Base-by-base conservation (phyloP, 2,113 vertebrate genomes). In the Rhinogobius similis region DNA sequence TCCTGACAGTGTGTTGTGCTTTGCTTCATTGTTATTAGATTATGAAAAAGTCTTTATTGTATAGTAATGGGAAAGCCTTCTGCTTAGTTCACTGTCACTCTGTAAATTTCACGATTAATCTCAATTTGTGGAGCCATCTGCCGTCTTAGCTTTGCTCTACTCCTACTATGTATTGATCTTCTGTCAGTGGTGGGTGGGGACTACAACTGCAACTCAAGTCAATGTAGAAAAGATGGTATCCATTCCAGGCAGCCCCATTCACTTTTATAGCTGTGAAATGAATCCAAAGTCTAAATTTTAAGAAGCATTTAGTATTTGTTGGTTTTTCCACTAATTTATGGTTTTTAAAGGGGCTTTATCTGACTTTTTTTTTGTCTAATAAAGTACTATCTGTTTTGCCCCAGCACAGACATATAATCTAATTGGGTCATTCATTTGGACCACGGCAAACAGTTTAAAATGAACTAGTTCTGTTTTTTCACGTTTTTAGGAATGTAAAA, bases 11-110 rank as follows among this genome's bases (percentile, higher is more conserved):
- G 58, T 11, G 29, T 61, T 61, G 58, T 61, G 58, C 29, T 38
- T 61, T n/a, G 58, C 58, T 61, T 36, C 27, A 38, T 36, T 38
- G 27, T 61, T 38, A 61, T 61, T 61, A 36, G 29, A 61, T 61
- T 61, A 61, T 61, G 58, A 61, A 38, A 61, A 61, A 38, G 27
- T 61, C 29, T 61, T 61, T 61, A 61, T 61, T 61, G 58, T 36
- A 36, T 36, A 20, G 29, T 61, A 61, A 61, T 61, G 27, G 32
- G 27, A 61, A 36, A 61, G 58, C 58, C 29, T 38, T 61, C 58
- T 61, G 29, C 7, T 61, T 61, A 61, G 20, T 61, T 61, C 29
- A 61, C 58, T 61, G 58, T 61, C 58, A 38, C 55, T 58, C 55
- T 8, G 55, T 58, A 58, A 29, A 58, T 58, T 61, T 20, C 9